Evolutionary conservation across 2,888 invertebrate genomes (phyloP), one percentile per base, ranked within the genome.

Genomic region (Ophion slaviceki): DNA sequence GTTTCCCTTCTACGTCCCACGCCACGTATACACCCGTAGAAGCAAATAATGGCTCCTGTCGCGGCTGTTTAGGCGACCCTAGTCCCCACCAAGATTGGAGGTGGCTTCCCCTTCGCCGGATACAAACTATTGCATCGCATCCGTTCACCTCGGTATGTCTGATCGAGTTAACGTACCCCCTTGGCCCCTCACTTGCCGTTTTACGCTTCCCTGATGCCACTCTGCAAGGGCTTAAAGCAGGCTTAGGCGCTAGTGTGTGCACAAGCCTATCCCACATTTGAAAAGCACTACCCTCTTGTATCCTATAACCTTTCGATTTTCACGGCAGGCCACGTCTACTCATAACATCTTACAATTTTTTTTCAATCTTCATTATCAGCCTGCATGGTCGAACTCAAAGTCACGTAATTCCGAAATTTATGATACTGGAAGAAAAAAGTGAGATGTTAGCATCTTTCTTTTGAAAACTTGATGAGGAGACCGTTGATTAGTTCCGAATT

Each of bases 21-120:
- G 64, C 24, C 66, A 20, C 53, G 70, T 59, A 71, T 64, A 78
- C 47, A 45, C 68, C 53, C 76, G 59, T 71, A 84, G 83, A 80
- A 81, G 86, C 87, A 92, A 91, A 90, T 92, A 92, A 92, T 92
- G 91, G 92, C 88, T 89, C 88, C 90, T 91, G 91, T 91, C 92
- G 89, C 86, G 89, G 88, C 90, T 90, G 91, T 90, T 92, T 92
- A 92, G 91, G 90, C 89, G 89, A 86, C 86, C 88, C 87, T 87
- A 80, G 88, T 88, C 88, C 88, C 88, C 87, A 89, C 89, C 88
- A 89, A 90, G 90, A 92, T 92, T 91, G 92, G 88, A 90, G 90
- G 88, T 92, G 92, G 91, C 91, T 91, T 89, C 90, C 90, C 90
- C 91, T 90, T 87, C 86, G 85, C 87, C 86, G 88, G 89, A 89